Percentiles rank a stretch among this genome's conserved stretches.
Evolutionary conservation across 2,888 invertebrate species (phyloP).

Genomic region (Drosophila setosimentum): DNA sequence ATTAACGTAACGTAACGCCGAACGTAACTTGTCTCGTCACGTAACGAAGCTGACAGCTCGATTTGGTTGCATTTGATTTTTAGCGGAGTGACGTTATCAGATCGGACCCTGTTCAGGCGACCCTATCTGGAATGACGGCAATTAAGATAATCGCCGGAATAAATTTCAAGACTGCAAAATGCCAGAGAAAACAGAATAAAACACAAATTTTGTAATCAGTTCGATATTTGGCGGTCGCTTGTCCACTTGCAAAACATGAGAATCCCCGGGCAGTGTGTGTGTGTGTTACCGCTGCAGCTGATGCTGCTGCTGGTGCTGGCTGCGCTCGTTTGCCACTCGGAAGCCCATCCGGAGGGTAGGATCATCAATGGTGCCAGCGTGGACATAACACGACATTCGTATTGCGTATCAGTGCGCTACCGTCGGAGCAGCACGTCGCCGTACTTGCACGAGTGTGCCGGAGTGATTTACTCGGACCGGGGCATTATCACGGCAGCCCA

Average conservation of each 20-base stretch:
- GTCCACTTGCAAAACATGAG: constrained; percentile 40
- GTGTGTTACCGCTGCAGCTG: constrained; percentile 31
- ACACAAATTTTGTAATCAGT: constrained; percentile 53
- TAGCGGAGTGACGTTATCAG: constrained; percentile 32
- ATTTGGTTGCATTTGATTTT: constrained; percentile 23
- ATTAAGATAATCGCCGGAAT: constrained; percentile 63
- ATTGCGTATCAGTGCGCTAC: constrained; percentile 76
- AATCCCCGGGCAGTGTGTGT: constrained; percentile 6
- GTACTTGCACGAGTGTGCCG: constrained; percentile 81
- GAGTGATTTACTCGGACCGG: constrained; percentile 71
- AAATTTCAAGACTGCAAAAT: constrained; percentile 35
- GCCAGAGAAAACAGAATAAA: constrained; percentile 4
- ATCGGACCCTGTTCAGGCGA: constrained; percentile 50
- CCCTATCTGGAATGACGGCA: constrained; percentile 49
- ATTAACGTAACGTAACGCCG: neutral
- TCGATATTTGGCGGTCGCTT: constrained; percentile 27
- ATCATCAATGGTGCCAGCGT: constrained; percentile 74
- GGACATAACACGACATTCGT: constrained; percentile 75
- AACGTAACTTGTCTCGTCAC: neutral
- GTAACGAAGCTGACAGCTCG: neutral
- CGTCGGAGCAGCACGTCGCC: constrained; percentile 53
- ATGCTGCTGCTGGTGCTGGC: constrained; percentile 34
- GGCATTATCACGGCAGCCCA: constrained; percentile 82
- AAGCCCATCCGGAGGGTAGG: constrained; percentile 44
- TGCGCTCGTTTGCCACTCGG: neutral